Base-by-base conservation (phyloP, 2,797 vertebrate genomes). In the Holocentrus rufus region DNA sequence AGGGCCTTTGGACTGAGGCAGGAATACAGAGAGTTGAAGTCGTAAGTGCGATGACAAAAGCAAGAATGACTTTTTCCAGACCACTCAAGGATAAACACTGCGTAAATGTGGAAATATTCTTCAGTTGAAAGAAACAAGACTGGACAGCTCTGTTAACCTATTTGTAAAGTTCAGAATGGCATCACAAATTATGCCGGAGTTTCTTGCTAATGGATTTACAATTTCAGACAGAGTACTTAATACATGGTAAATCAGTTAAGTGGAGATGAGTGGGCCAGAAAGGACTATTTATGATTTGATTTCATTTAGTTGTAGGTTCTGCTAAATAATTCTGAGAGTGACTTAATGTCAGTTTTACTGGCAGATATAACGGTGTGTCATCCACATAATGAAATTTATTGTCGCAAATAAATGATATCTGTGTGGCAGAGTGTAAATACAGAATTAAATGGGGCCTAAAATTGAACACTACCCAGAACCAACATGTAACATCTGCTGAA, bases 31-130 rank as follows among this genome's bases (percentile, higher is more conserved):
- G 20, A 42, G 62, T 36, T 36, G 3, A 14, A 55, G 14, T 11
- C 5, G 47, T 18, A 52, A 46, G n/a, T 36, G 36, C 42, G 39
- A 50, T 31, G 30, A 63, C 14, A 74, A 52, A 68, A 64, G 30
- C 15, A 68, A 9, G 18, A 20, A 49, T 56, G 14, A 52, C 17
- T 54, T 25, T 65, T 11, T 66, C 34, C 13, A 49, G n/a, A 58
- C 36, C 4, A 27, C 52, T 65, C 10, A 31, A 31, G 17, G 3
- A 20, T 39, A 18, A 34, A 1, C 55, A 15, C 5, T 2, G 25
- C 52, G 25, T 23, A 0, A 49, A 62, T 54, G 54, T 61, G 9
- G 4, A 57, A 69, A 57, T 60, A 1, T 30, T 31, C 13, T 49
- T 59, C 10, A 44, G 2, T 23, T 39, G 18, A 18, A 64, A 52